Base-by-base conservation (phyloP, 2,888 invertebrate species). In the Frankliniella intonsa region DNA sequence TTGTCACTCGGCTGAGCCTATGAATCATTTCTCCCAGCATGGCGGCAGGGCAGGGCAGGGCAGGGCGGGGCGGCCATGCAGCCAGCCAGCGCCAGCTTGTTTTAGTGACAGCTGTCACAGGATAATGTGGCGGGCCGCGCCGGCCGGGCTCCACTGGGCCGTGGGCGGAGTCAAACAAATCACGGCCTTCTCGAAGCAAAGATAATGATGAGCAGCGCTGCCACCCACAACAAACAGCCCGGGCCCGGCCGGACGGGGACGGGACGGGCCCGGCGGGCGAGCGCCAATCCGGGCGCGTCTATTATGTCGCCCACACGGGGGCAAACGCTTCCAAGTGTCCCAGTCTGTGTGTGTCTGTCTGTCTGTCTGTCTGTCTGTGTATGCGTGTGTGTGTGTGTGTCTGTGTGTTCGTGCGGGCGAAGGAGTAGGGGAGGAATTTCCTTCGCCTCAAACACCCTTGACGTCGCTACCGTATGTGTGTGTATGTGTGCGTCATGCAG, bases 71-170 rank as follows among this genome's bases (percentile, higher is more conserved):
- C 19, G 69, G 25, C 69, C 7, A 76, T 55, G 55, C 14, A 55
- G 14, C 55, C 14, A 55, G 14, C 55, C 38, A 76, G 12, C 22
- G 7, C 22, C 25, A 22, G 69, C 69, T 76, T 76, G 69, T 76
- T 76, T 76, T 76, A 76, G 22, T 76, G 69, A 76, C 69, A 76
- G 69, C 69, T 76, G 69, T 76, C 69, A 76, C 69, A 76, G 69
- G 69, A 25, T 76, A 76, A 76, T 76, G 69, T 22, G 69, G 69
- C 12, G 69, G 55, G 55, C 17, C 12, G 55, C 17, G 14, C 55
- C 55, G 38, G 38, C 38, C 38, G 2, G 38, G 38, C 38, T 38
- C 38, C 38, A 38, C 38, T 38, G 38, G 38, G 69, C 69, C 22
- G 69, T 76, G 69, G 69, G 69, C 69, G 69, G 69, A 25, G 69